Percentiles rank a stretch among this genome's conserved stretches.
Evolutionary conservation across 2,113 vertebrate genomes (phyloP).

Genomic region (Ancistrus triradiatus): DNA sequence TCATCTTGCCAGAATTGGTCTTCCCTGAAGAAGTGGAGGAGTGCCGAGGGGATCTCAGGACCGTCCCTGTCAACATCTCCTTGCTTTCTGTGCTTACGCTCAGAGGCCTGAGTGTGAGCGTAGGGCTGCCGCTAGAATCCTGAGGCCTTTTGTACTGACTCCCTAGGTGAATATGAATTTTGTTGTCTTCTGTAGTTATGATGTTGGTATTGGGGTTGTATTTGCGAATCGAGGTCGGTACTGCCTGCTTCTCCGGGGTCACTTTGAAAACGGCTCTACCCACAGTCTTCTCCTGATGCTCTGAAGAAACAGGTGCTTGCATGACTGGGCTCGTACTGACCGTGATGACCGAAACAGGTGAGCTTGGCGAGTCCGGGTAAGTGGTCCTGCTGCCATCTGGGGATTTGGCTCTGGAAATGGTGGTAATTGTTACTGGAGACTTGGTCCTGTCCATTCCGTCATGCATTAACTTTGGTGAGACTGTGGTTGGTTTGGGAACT

Average conservation of each 20-base stretch:
- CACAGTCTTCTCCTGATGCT: constrained; percentile 71
- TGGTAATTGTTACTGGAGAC: constrained; percentile 90
- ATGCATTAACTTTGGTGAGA: constrained; percentile 67
- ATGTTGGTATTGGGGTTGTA: constrained; percentile 84
- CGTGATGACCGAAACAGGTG: constrained; percentile 87
- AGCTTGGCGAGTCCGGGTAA: constrained; percentile 61
- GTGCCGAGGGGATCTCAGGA: constrained; percentile 78
- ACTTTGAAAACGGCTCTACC: constrained; percentile 82
- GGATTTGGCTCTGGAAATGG: constrained; percentile 81
- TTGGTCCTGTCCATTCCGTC: constrained; percentile 67
- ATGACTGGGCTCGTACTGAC: constrained; percentile 79
- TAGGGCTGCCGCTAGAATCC: constrained; percentile 59
- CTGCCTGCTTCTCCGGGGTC: constrained; percentile 79
- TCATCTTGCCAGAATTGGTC: constrained; percentile 74
- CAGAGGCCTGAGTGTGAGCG: constrained; percentile 73
- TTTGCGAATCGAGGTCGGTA: constrained; percentile 67
- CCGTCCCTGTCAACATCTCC: constrained; percentile 73
- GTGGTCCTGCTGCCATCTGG: constrained; percentile 64
- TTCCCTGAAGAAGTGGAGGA: constrained; percentile 33
- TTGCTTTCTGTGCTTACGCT: constrained; percentile 69
- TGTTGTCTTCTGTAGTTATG: constrained; percentile 93
- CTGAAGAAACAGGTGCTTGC: constrained; percentile 63
- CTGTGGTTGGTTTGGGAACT: constrained; percentile 76
- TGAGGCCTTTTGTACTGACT: constrained; percentile 77
- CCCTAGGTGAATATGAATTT: constrained; percentile 94